Evolutionary conservation across 2,797 vertebrate genomes (phyloP).

Genomic region (Malacoraja senta): DNA sequence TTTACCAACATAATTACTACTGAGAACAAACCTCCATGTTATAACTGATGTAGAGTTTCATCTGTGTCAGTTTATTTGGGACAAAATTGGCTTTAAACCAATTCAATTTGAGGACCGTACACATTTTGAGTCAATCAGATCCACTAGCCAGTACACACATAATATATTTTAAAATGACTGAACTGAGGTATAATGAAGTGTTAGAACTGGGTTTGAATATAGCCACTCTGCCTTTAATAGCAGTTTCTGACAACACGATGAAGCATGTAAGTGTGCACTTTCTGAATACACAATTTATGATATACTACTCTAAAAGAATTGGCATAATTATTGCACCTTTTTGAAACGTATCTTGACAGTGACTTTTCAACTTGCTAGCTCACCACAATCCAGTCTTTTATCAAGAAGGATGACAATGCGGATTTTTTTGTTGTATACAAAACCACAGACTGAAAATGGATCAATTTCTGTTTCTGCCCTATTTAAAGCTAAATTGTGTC

Average conservation of each 20-base stretch:
- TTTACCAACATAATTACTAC: constrained; percentile 38
- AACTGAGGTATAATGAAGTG: constrained; percentile 11
- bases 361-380: neutral
- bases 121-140: constrained; percentile 34
- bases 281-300: constrained; percentile 7
- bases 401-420: neutral
- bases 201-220: constrained; percentile 33
- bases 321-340: constrained; percentile 34
- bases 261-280: constrained; percentile 31
- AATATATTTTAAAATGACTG: constrained; percentile 31
- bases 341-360: neutral
- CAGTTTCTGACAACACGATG: constrained; percentile 26
- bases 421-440: neutral
- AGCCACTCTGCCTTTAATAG: constrained; percentile 28
- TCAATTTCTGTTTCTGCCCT: neutral
- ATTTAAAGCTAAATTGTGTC: constrained; percentile 16
- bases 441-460: constrained; percentile 9
- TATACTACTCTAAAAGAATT: neutral
- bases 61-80: constrained; percentile 26
- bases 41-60: constrained; percentile 26
- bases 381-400: neutral
- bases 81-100: constrained; percentile 28
- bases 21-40: constrained; percentile 18
- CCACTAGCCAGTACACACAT: neutral
- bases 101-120: constrained; percentile 14